Percentiles rank a stretch among this genome's conserved stretches.
phyloP scores from a whole-genome alignment of 2,797 vertebrate species.

The Hafferia zeledoni region DNA sequence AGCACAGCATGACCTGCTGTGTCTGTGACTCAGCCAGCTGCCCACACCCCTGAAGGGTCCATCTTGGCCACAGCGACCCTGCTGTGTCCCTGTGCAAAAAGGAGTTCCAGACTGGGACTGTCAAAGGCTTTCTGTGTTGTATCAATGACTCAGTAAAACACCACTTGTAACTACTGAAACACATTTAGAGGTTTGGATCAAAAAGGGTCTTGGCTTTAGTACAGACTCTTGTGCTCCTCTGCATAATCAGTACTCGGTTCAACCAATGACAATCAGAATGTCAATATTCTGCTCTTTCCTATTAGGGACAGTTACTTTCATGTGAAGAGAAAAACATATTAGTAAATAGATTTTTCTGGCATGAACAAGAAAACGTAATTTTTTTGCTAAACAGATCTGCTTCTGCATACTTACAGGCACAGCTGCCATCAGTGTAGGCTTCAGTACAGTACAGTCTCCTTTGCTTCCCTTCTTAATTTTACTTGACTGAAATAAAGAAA shows the following conservation, averaged over 20 bases:
- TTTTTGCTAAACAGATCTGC: background rate
- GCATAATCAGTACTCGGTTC: background rate
- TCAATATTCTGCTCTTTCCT: background rate
- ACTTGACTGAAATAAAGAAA: slow-evolving; percentile 85
- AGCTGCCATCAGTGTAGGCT: slow-evolving; percentile 94
- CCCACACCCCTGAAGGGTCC: rapidly evolving
- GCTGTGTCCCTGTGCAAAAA: background rate
- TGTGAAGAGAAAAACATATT: background rate
- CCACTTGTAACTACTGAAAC: background rate
- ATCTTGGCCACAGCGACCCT: background rate
- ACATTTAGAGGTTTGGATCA: background rate
- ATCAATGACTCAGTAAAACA: background rate
- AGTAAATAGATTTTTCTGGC: background rate
- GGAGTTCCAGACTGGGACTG: background rate
- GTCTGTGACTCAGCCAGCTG: background rate
- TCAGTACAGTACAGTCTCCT: slow-evolving; percentile 91
- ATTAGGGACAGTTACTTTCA: background rate
- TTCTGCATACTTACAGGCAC: slow-evolving; percentile 86
- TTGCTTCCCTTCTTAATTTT: slow-evolving; percentile 98
- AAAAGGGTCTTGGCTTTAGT: background rate
- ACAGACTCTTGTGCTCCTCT: background rate
- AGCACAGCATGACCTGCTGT: background rate
- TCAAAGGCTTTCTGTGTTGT: background rate
- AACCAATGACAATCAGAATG: background rate
- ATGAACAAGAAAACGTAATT: background rate